These are phyloP conservation scores for Silurus lanzhouensis DNA, from an alignment of 2,797 vertebrate genomes.

Conservation along the genomic window DNA sequence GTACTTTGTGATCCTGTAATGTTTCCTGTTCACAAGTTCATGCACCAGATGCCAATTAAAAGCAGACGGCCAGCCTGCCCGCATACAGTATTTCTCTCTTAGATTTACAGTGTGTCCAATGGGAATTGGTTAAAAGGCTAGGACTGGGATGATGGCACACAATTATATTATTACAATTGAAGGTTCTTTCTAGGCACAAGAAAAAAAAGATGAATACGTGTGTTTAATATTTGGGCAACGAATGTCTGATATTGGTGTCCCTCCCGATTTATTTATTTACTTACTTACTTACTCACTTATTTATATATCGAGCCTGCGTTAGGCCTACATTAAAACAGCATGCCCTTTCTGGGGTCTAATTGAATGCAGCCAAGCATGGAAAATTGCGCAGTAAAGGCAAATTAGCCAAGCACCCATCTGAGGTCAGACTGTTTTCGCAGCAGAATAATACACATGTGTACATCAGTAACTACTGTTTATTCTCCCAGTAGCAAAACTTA, in stretches of 20 bases:
- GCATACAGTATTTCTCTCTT: conserved; percentile 56
- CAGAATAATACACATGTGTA: conserved; percentile 39
- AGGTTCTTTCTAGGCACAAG: conserved; percentile 20
- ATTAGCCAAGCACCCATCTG: conserved; percentile 57
- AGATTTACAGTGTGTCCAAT: conserved; percentile 71
- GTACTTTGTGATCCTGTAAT: conserved; percentile 75
- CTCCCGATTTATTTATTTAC: neutral
- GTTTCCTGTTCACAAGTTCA: conserved; percentile 94
- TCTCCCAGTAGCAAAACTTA: conserved; percentile 27
- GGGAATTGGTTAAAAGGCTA: conserved; percentile 51
- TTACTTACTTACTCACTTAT: too few relatives aligned
- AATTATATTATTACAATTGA: conserved; percentile 36
- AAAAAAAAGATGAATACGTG: conserved; percentile 24
- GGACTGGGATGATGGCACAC: conserved; percentile 37
- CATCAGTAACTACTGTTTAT: conserved; percentile 38
- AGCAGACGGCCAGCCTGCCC: conserved; percentile 61
- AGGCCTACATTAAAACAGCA: conserved; percentile 53
- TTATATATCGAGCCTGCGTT: conserved; percentile 41
- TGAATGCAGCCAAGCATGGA: conserved; percentile 62
- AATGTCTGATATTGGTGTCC: conserved; percentile 37
- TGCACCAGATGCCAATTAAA: conserved; percentile 89
- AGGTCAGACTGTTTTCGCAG: conserved; percentile 51
- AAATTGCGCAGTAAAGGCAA: conserved; percentile 58
- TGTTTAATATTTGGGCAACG: conserved; percentile 30
- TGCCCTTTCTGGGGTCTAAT: conserved; percentile 63